Base-by-base conservation (phyloP, 2,888 invertebrate species). In the Ochropleura plecta region DNA sequence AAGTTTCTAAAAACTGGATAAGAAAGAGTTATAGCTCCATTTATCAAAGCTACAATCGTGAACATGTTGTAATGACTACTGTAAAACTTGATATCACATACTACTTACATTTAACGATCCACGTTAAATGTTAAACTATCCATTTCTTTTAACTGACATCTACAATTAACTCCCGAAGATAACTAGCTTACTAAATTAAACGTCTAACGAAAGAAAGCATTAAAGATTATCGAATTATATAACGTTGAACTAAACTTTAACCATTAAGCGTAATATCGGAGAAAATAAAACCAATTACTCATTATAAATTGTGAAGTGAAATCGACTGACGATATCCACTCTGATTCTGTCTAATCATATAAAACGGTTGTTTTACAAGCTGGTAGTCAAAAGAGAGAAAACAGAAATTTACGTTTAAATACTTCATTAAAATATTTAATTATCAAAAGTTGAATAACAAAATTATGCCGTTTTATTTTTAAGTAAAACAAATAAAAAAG, bases 271-370 rank as follows among this genome's bases (percentile, higher is more conserved):
- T 87, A 76, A 73, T 86, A 77, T 82, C 40, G 78, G 79, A 74
- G 82, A 78, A 86, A 88, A 84, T 86, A 77, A 76, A 88, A 66
- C 67, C 82, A 84, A 82, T 86, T 86, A 84, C 63, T 67, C 49
- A 62, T 78, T 68, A 64, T 86, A 81, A 86, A 86, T 77, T 84
- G 69, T 82, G 20, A 81, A 83, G 86, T 79, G 88, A 87, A 87
- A 87, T 88, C 88, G 70, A 70, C 18, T 66, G 59, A 75, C 46
- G 59, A 72, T 70, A 76, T 75, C 62, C 40, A 73, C 67, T 76
- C 62, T 69, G 62, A 82, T 74, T 78, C 14, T 44, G 40, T 76
- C 48, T 62, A 70, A 69, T 62, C 40, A 46, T 66, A 44, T 60
- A 59, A 82, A 69, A 53, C 42, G n/a, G 59, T 48, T 69, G n/a